A percentile compares a stretch with the other conserved stretches of the same genome.
These are phyloP conservation scores for Oryzias melastigma DNA, from an alignment of 2,113 vertebrate species.

Conservation along the genomic window DNA sequence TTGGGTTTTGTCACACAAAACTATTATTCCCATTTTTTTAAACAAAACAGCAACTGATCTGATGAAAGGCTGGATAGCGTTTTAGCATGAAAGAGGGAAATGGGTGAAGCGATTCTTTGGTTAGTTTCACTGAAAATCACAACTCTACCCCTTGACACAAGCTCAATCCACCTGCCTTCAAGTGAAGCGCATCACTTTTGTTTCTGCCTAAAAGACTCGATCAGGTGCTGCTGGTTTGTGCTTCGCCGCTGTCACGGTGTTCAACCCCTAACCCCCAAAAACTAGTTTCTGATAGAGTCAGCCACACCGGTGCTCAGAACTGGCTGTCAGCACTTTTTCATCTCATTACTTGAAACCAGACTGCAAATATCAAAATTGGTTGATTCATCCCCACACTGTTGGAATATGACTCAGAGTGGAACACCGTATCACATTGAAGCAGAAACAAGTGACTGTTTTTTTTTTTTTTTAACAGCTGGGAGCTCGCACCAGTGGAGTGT, in stretches of 20 bases:
- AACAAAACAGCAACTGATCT: too few species aligned
- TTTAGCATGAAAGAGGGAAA: conserved; percentile 9
- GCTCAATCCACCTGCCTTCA: too few species aligned
- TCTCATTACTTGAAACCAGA: conserved; percentile 30
- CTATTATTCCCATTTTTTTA: too few species aligned
- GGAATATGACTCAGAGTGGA: conserved; percentile 6
- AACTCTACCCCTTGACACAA: too few species aligned
- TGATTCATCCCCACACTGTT: conserved; percentile 11
- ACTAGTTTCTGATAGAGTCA: conserved; percentile 17
- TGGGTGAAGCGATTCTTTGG: not conserved
- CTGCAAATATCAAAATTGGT: conserved; percentile 23
- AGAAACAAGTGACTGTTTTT: not conserved
- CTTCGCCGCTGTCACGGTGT: conserved; percentile 2
- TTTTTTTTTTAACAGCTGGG: not conserved
- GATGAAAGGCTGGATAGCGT: not conserved
- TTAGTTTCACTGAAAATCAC: not conserved
- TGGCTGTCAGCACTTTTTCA: conserved; percentile 20
- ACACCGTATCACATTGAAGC: not conserved
- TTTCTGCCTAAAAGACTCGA: not conserved
- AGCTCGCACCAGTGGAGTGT: not conserved
- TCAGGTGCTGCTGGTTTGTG: not conserved
- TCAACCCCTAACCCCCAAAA: conserved; percentile 8
- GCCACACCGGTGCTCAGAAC: conserved; percentile 1
- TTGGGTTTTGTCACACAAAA: too few species aligned
- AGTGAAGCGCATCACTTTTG: not conserved